A percentile compares a stretch with the other conserved stretches of the same genome.
Conservation (phyloP, 2,113 vertebrate species). For the Macrotis lagotis region DNA sequence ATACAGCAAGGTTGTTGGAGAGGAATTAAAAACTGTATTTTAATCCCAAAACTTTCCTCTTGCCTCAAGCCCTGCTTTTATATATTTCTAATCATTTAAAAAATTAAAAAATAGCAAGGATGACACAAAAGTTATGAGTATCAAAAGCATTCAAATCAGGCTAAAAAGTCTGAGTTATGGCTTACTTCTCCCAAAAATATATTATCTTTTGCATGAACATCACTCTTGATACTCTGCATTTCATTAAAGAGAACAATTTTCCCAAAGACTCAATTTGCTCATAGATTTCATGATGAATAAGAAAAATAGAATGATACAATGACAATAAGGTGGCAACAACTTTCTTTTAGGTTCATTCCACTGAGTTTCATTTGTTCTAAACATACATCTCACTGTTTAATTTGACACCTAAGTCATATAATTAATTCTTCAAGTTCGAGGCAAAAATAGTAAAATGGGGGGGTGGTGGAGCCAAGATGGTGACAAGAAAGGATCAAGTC, state of each 20-base stretch:
- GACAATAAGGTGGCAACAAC: neutral
- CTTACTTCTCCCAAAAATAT: neutral
- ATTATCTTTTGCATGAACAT: neutral
- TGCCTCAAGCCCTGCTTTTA: neutral
- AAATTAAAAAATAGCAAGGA: slow-evolving; percentile 6
- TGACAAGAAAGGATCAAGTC: too few relatives aligned
- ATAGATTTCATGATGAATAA: neutral
- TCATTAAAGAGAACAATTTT: neutral
- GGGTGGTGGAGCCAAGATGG: too few relatives aligned
- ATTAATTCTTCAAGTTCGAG: neutral
- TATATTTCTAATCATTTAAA: slow-evolving; percentile 9
- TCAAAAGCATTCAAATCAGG: neutral
- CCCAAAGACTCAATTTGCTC: neutral
- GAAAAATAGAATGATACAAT: neutral
- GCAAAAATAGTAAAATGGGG: too few relatives aligned
- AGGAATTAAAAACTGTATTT: neutral
- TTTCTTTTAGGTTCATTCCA: neutral
- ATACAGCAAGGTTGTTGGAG: neutral
- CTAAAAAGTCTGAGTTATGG: neutral
- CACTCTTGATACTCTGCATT: neutral
- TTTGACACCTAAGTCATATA: neutral
- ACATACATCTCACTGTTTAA: neutral
- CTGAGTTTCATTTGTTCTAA: neutral
- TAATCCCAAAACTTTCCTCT: neutral
- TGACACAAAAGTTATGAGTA: slow-evolving; percentile 6